phyloP scores from a whole-genome alignment of 1,140 invertebrate genomes.

The Leucophenga varia region DNA sequence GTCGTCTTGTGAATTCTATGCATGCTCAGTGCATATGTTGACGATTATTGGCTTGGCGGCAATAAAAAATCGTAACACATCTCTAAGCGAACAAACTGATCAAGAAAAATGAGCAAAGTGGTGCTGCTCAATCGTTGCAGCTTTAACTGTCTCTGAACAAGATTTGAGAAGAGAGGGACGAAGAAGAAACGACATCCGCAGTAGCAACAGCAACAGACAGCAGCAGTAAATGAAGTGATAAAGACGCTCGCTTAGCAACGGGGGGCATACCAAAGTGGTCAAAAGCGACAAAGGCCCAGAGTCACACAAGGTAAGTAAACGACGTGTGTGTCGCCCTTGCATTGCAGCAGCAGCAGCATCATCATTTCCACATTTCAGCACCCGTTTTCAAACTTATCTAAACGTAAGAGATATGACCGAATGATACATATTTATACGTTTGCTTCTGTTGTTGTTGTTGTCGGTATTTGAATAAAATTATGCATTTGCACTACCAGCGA shows the following conservation, averaged over 20 bases:
- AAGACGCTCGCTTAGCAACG: constrained; percentile 46
- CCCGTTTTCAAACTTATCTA: no score
- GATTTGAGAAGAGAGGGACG: no score
- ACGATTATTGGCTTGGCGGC: no score
- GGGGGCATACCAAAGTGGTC: not conserved
- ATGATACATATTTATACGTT: no score
- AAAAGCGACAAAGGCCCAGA: no score
- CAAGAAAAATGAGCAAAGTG: no score
- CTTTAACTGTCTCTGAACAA: constrained; percentile 2
- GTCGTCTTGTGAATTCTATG: constrained; percentile 10
- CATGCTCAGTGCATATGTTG: no score
- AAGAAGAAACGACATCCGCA: no score
- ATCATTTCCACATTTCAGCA: constrained; percentile 34
- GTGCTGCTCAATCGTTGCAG: constrained; percentile 46
- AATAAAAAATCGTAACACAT: no score
- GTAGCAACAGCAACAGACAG: not conserved
- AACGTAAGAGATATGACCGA: no score
- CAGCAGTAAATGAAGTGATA: constrained; percentile 50
- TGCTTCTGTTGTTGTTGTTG: no score
- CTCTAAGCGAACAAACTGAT: not conserved
- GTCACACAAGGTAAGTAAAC: constrained; percentile 1
- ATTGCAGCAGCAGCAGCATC: no score
- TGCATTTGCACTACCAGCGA: constrained; percentile 15
- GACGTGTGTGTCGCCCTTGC: constrained; percentile 29
- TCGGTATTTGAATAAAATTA: constrained; percentile 52